Base-by-base conservation (phyloP, 2,888 invertebrate genomes). In the Chloromyia formosa region DNA sequence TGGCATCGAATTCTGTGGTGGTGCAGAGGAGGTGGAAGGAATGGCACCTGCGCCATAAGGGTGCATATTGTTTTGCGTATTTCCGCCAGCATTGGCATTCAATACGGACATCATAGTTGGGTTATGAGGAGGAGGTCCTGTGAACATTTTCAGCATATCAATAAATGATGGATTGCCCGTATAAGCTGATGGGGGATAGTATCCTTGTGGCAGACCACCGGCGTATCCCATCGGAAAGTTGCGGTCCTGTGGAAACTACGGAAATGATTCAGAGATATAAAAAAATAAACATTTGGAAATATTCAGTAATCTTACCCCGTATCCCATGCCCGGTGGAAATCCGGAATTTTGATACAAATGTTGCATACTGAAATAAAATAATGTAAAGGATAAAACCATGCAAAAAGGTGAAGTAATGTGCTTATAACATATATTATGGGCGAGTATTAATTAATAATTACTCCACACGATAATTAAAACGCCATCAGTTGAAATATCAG, bases 141-240 rank as follows among this genome's bases (percentile, higher is more conserved):
- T 27, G 61, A 71, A 76, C 76, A 76, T 76, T 40, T 74, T 74
- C 1, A 68, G 61, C 64, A 76, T 74, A 61, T 76, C 72, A 58
- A 76, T 14, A 16, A 76, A 66, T 27, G 76, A 56, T 42, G 58
- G 74, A 54, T 45, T 66, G 49, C 27, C 12, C 16, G 35, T 42
- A 40, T 49, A 76, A 18, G 23, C 61, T 7, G 61, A 66, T 23
- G 74, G 60, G 12, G 71, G 14, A 16, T 69, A 20, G n/a, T 45
- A 49, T 22, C 56, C 20, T 53, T 54, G 60, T 20, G 74, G 27
- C n/a, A 73, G 9, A n/a, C 22, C 20, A 1, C 20, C 18, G 7
- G 53, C 58, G 22, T 73, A 73, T 2, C 61, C 60, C 40, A 73
- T 45, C 12, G 60, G 60, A 23, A 45, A 73, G n/a, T 42, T 49